Conservation (phyloP, 2,888 invertebrate species). For the Timema cristinae region DNA sequence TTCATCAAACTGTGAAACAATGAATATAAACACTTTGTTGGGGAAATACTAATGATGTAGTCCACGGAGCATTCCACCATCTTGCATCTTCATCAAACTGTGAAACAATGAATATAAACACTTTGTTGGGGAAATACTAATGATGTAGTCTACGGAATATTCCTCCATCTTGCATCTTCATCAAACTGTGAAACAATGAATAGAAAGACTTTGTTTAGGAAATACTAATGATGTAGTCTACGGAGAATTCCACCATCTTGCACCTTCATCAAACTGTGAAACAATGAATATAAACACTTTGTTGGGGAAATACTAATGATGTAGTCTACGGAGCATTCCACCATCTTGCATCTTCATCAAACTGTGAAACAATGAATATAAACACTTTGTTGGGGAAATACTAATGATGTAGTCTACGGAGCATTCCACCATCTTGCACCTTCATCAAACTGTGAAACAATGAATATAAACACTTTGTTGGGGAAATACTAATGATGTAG, state of each 20-base stretch:
- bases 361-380: neutral
- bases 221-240: slow-evolving; percentile 1
- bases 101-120: too few relatives aligned
- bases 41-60: slow-evolving; percentile 11
- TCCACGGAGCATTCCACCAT: neutral
- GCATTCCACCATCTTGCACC: slow-evolving; percentile 12
- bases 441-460: neutral
- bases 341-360: slow-evolving; percentile 11
- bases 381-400: neutral
- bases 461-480: neutral
- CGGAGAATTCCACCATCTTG: slow-evolving; percentile 9
- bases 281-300: neutral
- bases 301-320: slow-evolving; percentile 9
- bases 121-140: neutral
- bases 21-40: neutral
- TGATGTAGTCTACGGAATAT: neutral
- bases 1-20: neutral
- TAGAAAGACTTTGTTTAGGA: neutral
- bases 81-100: slow-evolving; percentile 11
- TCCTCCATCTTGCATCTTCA: slow-evolving; percentile 12
- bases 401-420: neutral
- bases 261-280: slow-evolving; percentile 1
- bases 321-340: neutral
- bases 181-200: neutral
- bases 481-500: slow-evolving; percentile 11